Conservation (phyloP, 2,797 vertebrate species). For the Neostethus bicornis region DNA sequence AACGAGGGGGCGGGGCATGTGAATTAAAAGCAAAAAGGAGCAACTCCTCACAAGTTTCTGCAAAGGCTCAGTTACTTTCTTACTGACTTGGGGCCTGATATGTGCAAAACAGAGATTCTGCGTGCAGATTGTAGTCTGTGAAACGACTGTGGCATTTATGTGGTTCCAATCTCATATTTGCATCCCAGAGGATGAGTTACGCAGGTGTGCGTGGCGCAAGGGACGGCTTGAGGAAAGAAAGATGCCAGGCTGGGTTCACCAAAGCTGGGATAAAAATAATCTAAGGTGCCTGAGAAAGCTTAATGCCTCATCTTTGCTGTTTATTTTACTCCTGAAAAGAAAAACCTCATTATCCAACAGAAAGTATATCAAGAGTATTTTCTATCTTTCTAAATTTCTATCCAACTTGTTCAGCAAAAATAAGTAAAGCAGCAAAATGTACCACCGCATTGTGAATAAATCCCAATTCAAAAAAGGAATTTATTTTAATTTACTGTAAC, state of each 20-base stretch:
- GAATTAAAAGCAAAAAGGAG: background rate
- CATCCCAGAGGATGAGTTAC: constrained; percentile 44
- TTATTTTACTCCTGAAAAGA: constrained; percentile 17
- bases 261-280: constrained; percentile 67
- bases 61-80: constrained; percentile 48
- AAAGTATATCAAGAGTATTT: constrained; percentile 2
- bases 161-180: constrained; percentile 34
- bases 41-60: constrained; percentile 37
- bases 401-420: no score
- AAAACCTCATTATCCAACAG: constrained; percentile 11
- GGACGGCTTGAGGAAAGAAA: constrained; percentile 27
- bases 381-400: constrained; percentile 4
- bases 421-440: no score
- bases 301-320: constrained; percentile 15
- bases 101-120: constrained; percentile 52
- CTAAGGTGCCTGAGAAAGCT: constrained; percentile 14
- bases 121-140: constrained; percentile 52
- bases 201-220: constrained; percentile 46
- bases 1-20: constrained; percentile 12
- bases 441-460: no score
- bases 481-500: constrained; percentile 6
- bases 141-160: constrained; percentile 37
- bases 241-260: constrained; percentile 31
- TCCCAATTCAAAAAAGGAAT: background rate
- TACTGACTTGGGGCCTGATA: constrained; percentile 51